phyloP scores from a whole-genome alignment of 2,797 vertebrate species.

The Fundulus diaphanus region DNA sequence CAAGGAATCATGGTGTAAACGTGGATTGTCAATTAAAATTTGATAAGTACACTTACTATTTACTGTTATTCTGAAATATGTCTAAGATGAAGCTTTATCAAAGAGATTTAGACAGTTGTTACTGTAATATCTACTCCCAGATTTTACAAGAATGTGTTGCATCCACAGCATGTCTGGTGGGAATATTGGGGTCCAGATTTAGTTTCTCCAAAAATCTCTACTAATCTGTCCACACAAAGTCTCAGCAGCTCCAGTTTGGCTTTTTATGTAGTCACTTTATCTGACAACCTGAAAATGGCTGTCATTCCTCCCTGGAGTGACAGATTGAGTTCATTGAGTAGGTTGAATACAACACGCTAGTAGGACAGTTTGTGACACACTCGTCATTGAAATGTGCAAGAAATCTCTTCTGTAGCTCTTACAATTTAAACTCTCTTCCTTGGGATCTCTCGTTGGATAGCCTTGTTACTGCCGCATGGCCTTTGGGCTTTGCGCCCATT shows the following conservation, averaged over 20 bases:
- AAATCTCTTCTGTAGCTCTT: background rate
- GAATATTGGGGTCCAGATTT: background rate
- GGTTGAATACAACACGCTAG: background rate
- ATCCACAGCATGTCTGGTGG: background rate
- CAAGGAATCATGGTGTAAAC: background rate
- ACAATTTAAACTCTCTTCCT: background rate
- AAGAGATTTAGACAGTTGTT: background rate
- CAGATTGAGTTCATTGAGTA: constrained; percentile 8
- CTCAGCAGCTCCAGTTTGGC: background rate
- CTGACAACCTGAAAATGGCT: background rate
- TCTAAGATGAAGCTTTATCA: background rate
- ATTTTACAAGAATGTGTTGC: background rate
- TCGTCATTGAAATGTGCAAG: background rate
- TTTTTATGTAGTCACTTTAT: background rate
- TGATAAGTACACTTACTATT: background rate
- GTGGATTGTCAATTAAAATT: background rate
- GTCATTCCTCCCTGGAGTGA: background rate
- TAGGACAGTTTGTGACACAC: background rate
- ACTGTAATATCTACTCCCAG: background rate
- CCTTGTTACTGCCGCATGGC: background rate
- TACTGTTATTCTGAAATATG: background rate
- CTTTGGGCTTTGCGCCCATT: background rate
- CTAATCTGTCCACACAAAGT: background rate
- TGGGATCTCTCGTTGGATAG: too few species aligned
- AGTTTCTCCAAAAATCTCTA: background rate